Evolutionary conservation across 2,797 vertebrate species (phyloP).

Genomic region (Phrynocephalus forsythii): DNA sequence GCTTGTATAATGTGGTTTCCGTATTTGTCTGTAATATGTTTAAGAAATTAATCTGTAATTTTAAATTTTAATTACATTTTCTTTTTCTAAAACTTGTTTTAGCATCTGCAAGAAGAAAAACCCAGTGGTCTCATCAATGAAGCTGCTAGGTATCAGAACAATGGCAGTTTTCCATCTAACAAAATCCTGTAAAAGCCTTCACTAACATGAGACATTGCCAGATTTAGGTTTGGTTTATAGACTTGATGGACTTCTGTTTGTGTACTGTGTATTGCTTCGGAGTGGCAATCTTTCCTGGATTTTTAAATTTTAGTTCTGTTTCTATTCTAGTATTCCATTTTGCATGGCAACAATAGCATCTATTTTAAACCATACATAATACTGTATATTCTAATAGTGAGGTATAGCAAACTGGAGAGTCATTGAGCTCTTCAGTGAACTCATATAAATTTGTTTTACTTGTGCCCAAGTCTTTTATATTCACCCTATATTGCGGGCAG

Average conservation of each 20-base stretch:
- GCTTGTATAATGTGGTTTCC: neutral
- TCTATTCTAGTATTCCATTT: too few species aligned
- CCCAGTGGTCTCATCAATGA: constrained; percentile 90
- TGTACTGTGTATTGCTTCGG: neutral
- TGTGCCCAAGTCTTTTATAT: too few species aligned
- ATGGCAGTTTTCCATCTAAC: constrained; percentile 3
- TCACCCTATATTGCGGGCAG: neutral
- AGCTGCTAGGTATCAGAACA: constrained; percentile 87
- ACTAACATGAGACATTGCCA: neutral
- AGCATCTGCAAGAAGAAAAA: constrained; percentile 93
- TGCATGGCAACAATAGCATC: too few species aligned
- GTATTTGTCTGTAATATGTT: neutral
- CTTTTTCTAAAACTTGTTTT: constrained; percentile 53
- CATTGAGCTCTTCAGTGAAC: too few species aligned
- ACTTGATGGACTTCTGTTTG: neutral
- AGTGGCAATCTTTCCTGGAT: too few species aligned
- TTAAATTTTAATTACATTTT: constrained; percentile 38
- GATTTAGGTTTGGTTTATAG: neutral
- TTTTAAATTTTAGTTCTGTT: too few species aligned
- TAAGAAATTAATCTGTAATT: neutral
- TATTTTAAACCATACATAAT: too few species aligned
- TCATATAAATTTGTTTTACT: too few species aligned
- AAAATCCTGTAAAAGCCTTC: neutral
- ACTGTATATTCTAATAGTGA: neutral
- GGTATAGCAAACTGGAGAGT: neutral